Evolutionary conservation across 2,113 vertebrate species (phyloP).

Genomic region (Gasterosteus aculeatus): DNA sequence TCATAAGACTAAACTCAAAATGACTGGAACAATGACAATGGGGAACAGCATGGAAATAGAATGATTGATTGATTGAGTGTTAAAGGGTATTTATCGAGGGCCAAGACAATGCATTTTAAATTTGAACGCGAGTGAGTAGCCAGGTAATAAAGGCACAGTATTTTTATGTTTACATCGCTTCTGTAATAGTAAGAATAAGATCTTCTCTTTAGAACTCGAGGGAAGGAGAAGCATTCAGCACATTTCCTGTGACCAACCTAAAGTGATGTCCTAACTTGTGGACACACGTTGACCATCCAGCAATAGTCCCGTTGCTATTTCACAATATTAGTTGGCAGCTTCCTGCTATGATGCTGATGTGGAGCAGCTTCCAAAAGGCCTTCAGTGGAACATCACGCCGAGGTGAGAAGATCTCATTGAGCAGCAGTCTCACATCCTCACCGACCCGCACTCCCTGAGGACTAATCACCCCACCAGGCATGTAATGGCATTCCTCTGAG

Average conservation of each 20-base stretch:
- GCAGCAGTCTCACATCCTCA: background rate
- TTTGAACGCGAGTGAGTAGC: background rate
- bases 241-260: background rate
- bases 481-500: conserved; percentile 62
- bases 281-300: background rate
- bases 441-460: conserved; percentile 44
- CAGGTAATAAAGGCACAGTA: background rate
- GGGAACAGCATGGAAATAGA: background rate
- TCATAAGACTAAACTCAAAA: no score
- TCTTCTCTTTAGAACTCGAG: background rate
- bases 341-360: background rate
- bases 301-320: background rate
- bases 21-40: background rate
- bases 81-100: background rate
- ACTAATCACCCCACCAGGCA: conserved; percentile 35
- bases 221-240: background rate
- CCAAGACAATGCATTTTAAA: background rate
- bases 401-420: background rate
- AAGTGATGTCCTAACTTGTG: background rate
- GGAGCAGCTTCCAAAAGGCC: background rate
- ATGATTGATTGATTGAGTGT: background rate
- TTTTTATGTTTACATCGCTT: background rate
- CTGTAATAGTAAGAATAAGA: background rate
- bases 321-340: background rate
- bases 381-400: background rate